These are phyloP conservation scores for Athetis lepigone DNA, from an alignment of 2,888 invertebrate species.

Conservation along the genomic window DNA sequence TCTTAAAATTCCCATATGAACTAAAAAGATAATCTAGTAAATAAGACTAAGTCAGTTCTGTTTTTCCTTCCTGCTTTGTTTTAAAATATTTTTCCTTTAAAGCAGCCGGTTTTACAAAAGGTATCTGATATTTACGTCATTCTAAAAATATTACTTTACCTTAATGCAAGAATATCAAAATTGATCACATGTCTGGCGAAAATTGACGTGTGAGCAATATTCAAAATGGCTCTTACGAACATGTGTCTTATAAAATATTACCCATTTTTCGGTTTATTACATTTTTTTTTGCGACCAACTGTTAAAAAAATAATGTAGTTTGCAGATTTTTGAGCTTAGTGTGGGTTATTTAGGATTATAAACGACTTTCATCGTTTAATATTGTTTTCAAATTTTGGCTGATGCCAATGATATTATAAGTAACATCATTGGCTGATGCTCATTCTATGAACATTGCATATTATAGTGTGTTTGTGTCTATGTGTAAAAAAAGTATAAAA, in stretches of 20 bases:
- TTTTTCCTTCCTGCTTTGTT: background rate
- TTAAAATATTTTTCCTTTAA: conserved; percentile 5
- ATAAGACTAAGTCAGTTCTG: background rate
- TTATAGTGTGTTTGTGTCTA: too few relatives aligned
- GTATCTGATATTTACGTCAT: background rate
- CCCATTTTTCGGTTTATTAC: conserved; percentile 17
- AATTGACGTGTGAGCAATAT: conserved; percentile 42
- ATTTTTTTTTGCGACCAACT: background rate
- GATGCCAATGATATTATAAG: too few relatives aligned
- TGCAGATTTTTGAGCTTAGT: too few relatives aligned
- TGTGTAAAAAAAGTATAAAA: too few relatives aligned
- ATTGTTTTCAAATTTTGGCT: too few relatives aligned
- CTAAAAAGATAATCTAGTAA: too few relatives aligned
- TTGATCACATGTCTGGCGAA: conserved; percentile 22
- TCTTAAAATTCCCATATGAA: background rate
- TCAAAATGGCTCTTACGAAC: conserved; percentile 34
- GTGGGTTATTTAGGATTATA: too few relatives aligned
- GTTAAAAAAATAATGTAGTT: too few relatives aligned
- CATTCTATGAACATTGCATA: too few relatives aligned
- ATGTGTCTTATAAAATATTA: conserved; percentile 42
- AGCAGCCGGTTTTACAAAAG: too few relatives aligned
- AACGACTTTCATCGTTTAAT: too few relatives aligned
- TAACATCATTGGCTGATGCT: too few relatives aligned
- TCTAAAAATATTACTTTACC: background rate
- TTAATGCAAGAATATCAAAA: conserved; percentile 14